Percentiles rank a stretch among this genome's conserved stretches.
phyloP scores from a whole-genome alignment of 2,888 invertebrate species.

The Macrophya annulata region DNA sequence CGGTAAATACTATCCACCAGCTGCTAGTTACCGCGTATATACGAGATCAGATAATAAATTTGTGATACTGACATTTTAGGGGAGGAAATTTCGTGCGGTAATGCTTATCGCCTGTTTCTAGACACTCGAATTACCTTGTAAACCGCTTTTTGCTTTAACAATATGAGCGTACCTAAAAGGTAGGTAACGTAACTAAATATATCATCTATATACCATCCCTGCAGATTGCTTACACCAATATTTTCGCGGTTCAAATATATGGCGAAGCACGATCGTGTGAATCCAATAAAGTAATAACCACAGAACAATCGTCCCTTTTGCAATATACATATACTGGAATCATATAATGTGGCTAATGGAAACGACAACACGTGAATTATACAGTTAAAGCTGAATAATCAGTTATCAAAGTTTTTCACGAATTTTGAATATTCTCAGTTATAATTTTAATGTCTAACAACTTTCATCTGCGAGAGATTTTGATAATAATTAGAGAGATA shows the following conservation, averaged over 20 bases:
- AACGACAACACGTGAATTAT: slow-evolving; percentile 4
- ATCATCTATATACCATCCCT: neutral
- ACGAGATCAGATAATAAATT: slow-evolving; percentile 24
- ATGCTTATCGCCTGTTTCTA: neutral
- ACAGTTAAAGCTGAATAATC: neutral
- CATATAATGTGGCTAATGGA: slow-evolving; percentile 27
- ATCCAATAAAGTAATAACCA: slow-evolving; percentile 24
- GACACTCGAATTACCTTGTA: slow-evolving; percentile 16
- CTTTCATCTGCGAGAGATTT: neutral
- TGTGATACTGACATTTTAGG: neutral
- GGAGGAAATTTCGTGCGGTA: neutral
- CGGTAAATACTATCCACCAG: slow-evolving; percentile 9
- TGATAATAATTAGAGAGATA: neutral
- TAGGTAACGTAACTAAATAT: neutral
- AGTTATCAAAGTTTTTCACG: neutral
- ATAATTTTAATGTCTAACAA: neutral
- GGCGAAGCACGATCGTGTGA: neutral
- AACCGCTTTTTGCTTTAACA: neutral
- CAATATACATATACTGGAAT: neutral
- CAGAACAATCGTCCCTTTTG: slow-evolving; percentile 3
- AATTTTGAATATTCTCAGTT: neutral
- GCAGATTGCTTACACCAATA: neutral
- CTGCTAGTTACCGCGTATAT: slow-evolving; percentile 8
- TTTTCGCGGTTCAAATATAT: neutral
- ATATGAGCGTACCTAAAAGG: neutral